Base-by-base conservation (phyloP, 2,888 invertebrate genomes). In the Slavum lentiscoides region DNA sequence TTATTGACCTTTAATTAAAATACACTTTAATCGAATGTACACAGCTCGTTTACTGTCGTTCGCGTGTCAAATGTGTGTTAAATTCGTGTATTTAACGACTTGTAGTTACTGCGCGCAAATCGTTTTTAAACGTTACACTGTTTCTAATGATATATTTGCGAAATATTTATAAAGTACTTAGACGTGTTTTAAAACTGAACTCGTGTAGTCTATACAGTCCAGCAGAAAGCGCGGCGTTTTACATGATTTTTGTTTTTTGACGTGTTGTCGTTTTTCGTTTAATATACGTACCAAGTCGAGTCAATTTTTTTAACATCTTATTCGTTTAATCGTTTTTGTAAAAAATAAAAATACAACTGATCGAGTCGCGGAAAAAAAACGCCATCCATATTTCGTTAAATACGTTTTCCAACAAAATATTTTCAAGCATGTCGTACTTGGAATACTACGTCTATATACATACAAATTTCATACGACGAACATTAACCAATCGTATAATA, bases 1-100 rank as follows among this genome's bases (percentile, higher is more conserved):
- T 43, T 43, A 49, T 49, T 13, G 13, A 21, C 5, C 39, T 58
- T 4, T 19, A 5, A 19, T 53, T 55, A 17, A 66, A 66, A 11
- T 58, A 58, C 6, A 39, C 58, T 66, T 74, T 74, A 74, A 37
- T 23, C 11, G 23, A 23, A 39, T 11, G 55, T 11, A 30, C 4
- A 30, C 30, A 30, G 37, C 30, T 30, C 13, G 21, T 66, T 66
- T 21, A 49, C 21, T 66, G 4, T 66, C 53, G 74, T 74, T 74
- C 58, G 55, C 23, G 21, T 58, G 66, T 39, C 74, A 39, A 58
- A 74, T 66, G 39, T 66, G 39, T 64, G 66, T 55, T n/a, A 64
- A 74, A 74, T 55, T 74, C 9, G 8, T 55, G 55, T n/a, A n/a
- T 74, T 74, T 74, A 37, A 66, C 23, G n/a, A 58, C 59, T 61